Base-by-base conservation (phyloP, 2,888 invertebrate genomes). In the Plebejus anna region DNA sequence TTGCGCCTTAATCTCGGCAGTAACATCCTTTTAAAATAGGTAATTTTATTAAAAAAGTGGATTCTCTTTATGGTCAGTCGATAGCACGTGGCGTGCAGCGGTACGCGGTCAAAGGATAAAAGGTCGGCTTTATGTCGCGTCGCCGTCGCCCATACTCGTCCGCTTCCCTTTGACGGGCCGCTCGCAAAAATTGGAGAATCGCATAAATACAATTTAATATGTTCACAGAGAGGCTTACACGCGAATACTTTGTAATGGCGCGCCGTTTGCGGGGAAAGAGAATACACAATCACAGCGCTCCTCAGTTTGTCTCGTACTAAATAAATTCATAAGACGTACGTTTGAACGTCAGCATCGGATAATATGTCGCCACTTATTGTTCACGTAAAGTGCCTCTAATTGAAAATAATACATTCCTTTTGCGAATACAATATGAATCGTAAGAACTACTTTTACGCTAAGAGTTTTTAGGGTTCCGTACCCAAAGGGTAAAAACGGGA, bases 1-100 rank as follows among this genome's bases (percentile, higher is more conserved):
- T 87, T 90, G 89, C 86, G 90, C 91, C 92, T 93, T 93, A 94
- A 94, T 93, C 93, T 93, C 92, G 86, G 91, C 90, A 93, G 90
- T 92, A 91, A 91, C 89, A 89, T 93, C 89, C 92, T 92, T 92
- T 93, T 92, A 93, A 93, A 93, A 92, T 92, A 92, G 90, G 93
- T 93, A 93, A 93, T 92, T 91, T 92, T 89, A 92, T 93, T 92
- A 92, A 92, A 92, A 80, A 91, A 90, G 88, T 88, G 86, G 83
- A 89, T 88, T 89, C 87, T 89, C 90, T 92, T 90, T 89, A 89
- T 88, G 90, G 88, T 88, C 89, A 90, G 88, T 87, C 88, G 88
- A 88, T 66, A 79, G 80, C 78, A 78, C 75, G 81, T 82, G 81
- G 82, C 83, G 87, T 90, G 89, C 90, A 90, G 80, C 79, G 80